These are phyloP conservation scores for Apis mellifera DNA, from an alignment of 1,140 invertebrate species.

Conservation along the genomic window DNA sequence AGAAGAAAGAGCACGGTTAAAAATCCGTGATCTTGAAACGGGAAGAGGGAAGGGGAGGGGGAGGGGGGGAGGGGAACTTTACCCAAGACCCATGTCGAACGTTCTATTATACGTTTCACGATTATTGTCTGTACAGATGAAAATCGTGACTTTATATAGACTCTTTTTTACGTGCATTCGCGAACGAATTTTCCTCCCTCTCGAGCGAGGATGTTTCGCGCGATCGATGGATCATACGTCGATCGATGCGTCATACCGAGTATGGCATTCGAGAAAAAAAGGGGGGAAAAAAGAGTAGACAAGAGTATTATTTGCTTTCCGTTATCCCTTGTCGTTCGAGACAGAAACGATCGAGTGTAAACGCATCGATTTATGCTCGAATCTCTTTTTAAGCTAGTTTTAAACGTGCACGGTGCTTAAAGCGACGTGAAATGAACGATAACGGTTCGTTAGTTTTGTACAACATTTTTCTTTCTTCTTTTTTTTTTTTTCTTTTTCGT, in stretches of 20 bases:
- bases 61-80: too few relatives aligned
- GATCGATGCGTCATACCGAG: constrained; percentile 2
- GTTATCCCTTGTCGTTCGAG: not conserved
- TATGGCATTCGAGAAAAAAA: not conserved
- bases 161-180: not conserved
- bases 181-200: constrained; percentile 24
- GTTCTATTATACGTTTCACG: not conserved
- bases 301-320: not conserved
- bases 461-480: not conserved
- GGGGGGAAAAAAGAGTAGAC: not conserved
- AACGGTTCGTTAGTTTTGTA: not conserved
- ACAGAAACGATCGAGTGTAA: constrained; percentile 1
- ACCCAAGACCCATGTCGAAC: not conserved
- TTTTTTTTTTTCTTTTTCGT: not conserved
- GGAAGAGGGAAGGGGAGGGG: too few relatives aligned
- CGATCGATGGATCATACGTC: not conserved
- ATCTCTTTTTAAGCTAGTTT: not conserved
- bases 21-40: constrained; percentile 61
- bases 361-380: constrained; percentile 20
- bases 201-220: too few relatives aligned
- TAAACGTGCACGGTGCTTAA: not conserved
- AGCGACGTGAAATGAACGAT: constrained; percentile 10
- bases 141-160: not conserved
- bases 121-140: not conserved
- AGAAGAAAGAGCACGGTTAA: constrained; percentile 42